phyloP scores from a whole-genome alignment of 2,888 invertebrate species.

The Myopa tessellatipennis region DNA sequence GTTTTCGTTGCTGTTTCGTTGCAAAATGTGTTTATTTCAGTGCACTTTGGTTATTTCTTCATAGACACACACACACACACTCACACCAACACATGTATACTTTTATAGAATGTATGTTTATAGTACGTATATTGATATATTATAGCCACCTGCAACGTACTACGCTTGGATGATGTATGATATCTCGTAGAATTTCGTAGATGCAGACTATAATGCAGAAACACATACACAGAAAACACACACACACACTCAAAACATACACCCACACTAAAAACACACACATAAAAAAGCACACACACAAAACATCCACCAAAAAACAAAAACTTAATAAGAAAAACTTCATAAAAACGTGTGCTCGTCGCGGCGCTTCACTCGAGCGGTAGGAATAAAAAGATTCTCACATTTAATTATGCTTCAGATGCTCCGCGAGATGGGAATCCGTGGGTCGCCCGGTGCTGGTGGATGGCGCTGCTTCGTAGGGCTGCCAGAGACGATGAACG shows the following conservation, averaged over 20 bases:
- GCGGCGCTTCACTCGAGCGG: neutral
- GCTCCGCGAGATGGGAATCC: neutral
- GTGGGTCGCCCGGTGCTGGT: neutral
- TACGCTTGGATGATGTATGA: neutral
- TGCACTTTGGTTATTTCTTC: neutral
- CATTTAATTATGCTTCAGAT: conserved; percentile 40
- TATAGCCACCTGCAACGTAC: too few species aligned
- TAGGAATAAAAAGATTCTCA: conserved; percentile 34
- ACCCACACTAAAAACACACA: neutral
- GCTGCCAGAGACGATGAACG: neutral
- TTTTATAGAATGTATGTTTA: too few species aligned
- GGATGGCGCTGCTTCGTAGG: neutral
- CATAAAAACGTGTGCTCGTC: neutral
- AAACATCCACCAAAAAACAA: neutral
- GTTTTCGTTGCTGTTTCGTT: conserved; percentile 2
- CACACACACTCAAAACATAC: conserved; percentile 15
- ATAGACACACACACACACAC: neutral
- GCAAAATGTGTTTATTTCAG: conserved; percentile 15
- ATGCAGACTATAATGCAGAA: neutral
- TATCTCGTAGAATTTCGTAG: neutral
- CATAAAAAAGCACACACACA: conserved; percentile 23
- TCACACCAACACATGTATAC: neutral
- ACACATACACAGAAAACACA: neutral
- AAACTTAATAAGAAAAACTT: too few species aligned
- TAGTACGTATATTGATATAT: too few species aligned